phyloP scores from a whole-genome alignment of 2,797 vertebrate species.

The Telmatherina bonti region DNA sequence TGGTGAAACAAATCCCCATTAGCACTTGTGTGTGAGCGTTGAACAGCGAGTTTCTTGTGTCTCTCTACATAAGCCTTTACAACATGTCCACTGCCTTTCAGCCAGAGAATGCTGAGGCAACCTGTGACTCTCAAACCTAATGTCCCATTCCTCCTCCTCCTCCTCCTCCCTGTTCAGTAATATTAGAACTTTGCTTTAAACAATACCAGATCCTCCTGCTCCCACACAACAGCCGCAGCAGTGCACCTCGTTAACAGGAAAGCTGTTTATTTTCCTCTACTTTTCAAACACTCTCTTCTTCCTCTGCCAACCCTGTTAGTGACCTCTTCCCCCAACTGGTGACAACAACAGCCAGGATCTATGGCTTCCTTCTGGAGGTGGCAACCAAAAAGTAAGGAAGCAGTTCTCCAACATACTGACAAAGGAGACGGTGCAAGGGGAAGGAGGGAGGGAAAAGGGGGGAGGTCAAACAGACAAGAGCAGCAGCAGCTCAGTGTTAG shows the following conservation, averaged over 20 bases:
- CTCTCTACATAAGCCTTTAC: conserved; percentile 38
- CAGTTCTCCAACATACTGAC: conserved; percentile 68
- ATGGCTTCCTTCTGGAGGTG: conserved; percentile 78
- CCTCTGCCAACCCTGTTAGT: conserved; percentile 72
- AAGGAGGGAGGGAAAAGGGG: conserved; percentile 23
- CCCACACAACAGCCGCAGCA: conserved; percentile 71
- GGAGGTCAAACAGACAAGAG: conserved; percentile 71
- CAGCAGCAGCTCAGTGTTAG: conserved; percentile 58
- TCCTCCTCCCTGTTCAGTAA: conserved; percentile 51
- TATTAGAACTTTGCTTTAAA: conserved; percentile 74
- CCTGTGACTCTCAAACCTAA: conserved; percentile 67
- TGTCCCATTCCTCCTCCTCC: conserved; percentile 24
- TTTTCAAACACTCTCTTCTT: conserved; percentile 81
- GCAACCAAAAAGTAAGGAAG: conserved; percentile 61
- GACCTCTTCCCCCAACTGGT: conserved; percentile 34
- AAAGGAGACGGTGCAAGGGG: conserved; percentile 53
- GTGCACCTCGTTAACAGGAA: conserved; percentile 85
- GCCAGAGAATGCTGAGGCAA: conserved; percentile 58
- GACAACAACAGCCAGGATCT: conserved; percentile 78
- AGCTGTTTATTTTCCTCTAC: conserved; percentile 84
- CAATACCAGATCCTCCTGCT: conserved; percentile 79
- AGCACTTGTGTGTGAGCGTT: conserved; percentile 5
- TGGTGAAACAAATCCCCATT: conserved; percentile 6
- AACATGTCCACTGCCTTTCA: conserved; percentile 37
- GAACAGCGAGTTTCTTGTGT: conserved; percentile 23